Evolutionary conservation across 1,140 invertebrate genomes (phyloP), one percentile per base, ranked within the genome.

Genomic region (Bombus ignitus): DNA sequence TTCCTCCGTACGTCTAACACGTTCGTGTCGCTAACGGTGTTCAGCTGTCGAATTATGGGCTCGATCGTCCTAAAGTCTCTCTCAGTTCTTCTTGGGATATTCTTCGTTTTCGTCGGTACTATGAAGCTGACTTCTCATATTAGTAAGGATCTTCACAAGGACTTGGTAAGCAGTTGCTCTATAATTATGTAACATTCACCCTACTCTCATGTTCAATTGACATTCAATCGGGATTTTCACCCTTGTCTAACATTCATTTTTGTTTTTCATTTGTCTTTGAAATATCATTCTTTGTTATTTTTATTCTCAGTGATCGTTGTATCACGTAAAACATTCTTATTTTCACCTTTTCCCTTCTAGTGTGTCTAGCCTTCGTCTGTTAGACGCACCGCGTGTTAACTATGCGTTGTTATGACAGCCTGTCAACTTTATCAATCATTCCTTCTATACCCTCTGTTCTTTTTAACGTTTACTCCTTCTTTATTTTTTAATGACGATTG

Each of bases 71-170:
- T 99, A 79, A 98, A 97, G 94, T 98, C 98, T 94, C 96, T 99
- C 81, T 99, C 98, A 22, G 95, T 99, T 86, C 96, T 99, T 53
- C 95, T 99, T 89, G 99, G 99, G 77, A 96, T 99, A 88, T 99
- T 99, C 96, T 99, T 99, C 94, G 97, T 99, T 91, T 99, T 99
- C 94, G 98, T 99, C 84, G 98, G 98, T 72, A 97, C 97, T 37
- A 97, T 99, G 91, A 99, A 99, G 96, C 95, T 99, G 76, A 98
- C 98, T 83, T 98, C 98, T 86, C 96, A 97, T 88, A 97, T 99
- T 82, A 99, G 98, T 92, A 98, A 98, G 96, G 98, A 99, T 95
- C 96, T 99, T 78, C 98, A 99, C 95, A 99, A 98, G 96, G 98
- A 99, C 96, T 97, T 99, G 97, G 99, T 99, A 95, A 97, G 97